Evolutionary conservation across 2,113 vertebrate species (phyloP).

Genomic region (Rhinogobius similis): DNA sequence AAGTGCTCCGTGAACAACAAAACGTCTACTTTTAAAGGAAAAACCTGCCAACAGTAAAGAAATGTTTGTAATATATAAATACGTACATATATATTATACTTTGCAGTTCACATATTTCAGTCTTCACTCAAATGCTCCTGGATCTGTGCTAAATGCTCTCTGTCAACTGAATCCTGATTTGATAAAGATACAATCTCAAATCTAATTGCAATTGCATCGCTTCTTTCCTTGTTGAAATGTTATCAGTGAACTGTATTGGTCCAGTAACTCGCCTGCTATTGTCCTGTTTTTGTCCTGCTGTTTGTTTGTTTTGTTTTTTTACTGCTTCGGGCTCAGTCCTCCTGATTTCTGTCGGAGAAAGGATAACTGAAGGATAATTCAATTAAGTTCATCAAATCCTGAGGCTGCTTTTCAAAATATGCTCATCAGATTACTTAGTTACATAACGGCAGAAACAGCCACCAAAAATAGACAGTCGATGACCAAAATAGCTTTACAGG

Average conservation of each 20-base stretch:
- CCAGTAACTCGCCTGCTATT: not conserved
- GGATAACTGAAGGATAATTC: not conserved
- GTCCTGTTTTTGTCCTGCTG: not conserved
- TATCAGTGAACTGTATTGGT: not conserved
- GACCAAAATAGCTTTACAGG: not conserved
- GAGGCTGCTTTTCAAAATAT: not conserved
- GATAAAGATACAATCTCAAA: not conserved
- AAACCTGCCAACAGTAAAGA: no score
- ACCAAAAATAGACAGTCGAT: not conserved
- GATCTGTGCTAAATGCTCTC: not conserved
- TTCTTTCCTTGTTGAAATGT: not conserved
- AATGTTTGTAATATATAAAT: no score
- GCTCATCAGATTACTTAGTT: not conserved
- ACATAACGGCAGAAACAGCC: not conserved
- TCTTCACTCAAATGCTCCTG: not conserved
- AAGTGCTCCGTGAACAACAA: no score
- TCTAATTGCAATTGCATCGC: not conserved
- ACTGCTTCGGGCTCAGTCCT: not conserved
- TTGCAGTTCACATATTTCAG: no score
- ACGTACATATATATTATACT: no score
- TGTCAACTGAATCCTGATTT: not conserved
- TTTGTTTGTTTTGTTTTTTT: no score
- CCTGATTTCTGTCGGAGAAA: not conserved
- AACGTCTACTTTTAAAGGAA: no score
- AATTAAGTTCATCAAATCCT: not conserved